phyloP scores from a whole-genome alignment of 2,888 invertebrate genomes.

The Alsophila aescularia region DNA sequence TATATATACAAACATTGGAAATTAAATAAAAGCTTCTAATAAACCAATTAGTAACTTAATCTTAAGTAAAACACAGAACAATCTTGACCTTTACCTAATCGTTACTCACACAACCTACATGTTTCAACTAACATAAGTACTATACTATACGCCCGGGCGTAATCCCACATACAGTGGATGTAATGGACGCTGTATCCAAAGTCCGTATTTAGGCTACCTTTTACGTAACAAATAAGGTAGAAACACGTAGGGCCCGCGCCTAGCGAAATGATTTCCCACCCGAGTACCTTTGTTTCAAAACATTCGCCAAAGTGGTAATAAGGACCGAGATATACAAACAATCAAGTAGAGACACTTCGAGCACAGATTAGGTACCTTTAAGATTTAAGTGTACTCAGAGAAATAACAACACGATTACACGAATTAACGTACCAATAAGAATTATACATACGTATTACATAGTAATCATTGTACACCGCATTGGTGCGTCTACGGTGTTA shows the following conservation, averaged over 20 bases:
- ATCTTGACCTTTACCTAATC: conserved; percentile 13
- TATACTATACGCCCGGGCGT: background rate
- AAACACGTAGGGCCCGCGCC: conserved; percentile 28
- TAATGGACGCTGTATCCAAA: conserved; percentile 12
- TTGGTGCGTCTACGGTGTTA: no score
- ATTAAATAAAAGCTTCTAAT: no score
- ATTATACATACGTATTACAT: no score
- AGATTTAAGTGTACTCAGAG: no score
- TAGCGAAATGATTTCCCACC: conserved; percentile 46
- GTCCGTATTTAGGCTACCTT: conserved; percentile 20
- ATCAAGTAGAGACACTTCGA: background rate
- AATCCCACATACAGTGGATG: conserved; percentile 19
- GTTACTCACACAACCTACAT: conserved; percentile 7
- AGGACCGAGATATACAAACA: background rate
- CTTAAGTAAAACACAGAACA: background rate
- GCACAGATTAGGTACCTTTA: no score
- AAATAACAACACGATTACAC: no score
- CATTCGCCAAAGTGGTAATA: conserved; percentile 34
- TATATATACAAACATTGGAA: no score
- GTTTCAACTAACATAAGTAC: background rate
- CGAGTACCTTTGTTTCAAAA: conserved; percentile 45
- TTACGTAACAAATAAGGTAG: conserved; percentile 29
- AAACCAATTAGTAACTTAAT: no score
- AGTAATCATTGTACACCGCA: no score
- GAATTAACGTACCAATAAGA: no score